Evolutionary conservation across 2,113 vertebrate genomes (phyloP).

Genomic region (Pseudolaguvia tuberculata): DNA sequence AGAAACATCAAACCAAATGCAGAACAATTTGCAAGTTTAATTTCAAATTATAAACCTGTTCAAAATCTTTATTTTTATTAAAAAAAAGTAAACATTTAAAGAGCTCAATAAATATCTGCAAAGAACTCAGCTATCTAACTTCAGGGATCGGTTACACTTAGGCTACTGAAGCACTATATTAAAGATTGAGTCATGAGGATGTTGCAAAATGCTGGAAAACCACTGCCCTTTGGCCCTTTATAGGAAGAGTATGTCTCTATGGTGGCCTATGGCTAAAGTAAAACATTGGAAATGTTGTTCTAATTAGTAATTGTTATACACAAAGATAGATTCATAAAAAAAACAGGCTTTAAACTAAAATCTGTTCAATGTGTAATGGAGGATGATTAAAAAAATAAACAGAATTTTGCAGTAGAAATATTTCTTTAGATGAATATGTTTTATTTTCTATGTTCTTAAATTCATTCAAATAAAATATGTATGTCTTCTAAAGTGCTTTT

Average conservation of each 20-base stretch:
- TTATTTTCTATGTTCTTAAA: constrained; percentile 28
- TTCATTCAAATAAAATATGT: constrained; percentile 14
- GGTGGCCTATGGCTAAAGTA: neutral
- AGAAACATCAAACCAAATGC: neutral
- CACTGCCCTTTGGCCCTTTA: neutral
- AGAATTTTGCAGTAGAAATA: neutral
- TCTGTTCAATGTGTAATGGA: no score
- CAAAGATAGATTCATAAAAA: no score
- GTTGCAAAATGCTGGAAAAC: neutral
- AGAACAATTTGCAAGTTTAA: neutral
- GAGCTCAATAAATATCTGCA: no score
- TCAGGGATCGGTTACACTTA: neutral
- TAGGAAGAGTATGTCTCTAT: neutral
- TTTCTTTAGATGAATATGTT: constrained; percentile 27
- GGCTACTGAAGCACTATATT: neutral
- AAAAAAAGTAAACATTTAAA: neutral
- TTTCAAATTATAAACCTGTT: neutral
- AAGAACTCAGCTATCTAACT: neutral
- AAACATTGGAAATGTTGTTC: neutral
- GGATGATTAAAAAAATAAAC: neutral
- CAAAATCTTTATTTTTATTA: no score
- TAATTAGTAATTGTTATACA: no score
- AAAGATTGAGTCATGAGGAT: neutral
- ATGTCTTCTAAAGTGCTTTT: constrained; percentile 10
- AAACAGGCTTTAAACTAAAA: neutral